Base-by-base conservation (phyloP, 2,797 vertebrate species). In the Sardinella longiceps region DNA sequence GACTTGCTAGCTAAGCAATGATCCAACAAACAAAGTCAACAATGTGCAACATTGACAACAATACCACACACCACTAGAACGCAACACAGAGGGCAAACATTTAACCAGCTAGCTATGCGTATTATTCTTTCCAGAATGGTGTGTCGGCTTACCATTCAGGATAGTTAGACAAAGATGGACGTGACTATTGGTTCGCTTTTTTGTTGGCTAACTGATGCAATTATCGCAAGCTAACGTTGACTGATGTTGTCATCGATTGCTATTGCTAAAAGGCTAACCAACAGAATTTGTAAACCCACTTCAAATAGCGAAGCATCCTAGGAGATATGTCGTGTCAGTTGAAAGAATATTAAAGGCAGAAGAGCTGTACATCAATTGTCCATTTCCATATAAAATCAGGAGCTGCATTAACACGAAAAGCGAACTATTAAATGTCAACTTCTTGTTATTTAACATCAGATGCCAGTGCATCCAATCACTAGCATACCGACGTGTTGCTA, bases 101-200 rank as follows among this genome's bases (percentile, higher is more conserved):
- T 77, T 39, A 43, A 77, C 66, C 15, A 77, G 70, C 70, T 39
- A 39, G 70, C 70, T 77, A 23, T 39, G 33, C 33, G 37, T 43
- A 43, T 77, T 43, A 39, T 77, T 43, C 70, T 77, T 77, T 77
- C 70, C 33, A 77, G 70, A 77, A 77, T 77, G 70, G 63, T 77
- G 18, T 77, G 43, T 37, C 18, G 33, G 70, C 37, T 77, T 18
- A 77, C 70, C 70, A 77, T 77, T 77, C 70, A 77, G 37, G 37
- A 37, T 77, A 43, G 70, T 77, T 77, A 77, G 25, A 77, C 70
- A 77, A 77, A 77, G 70, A 77, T 77, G 70, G 70, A 77, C 70
- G 70, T 77, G 70, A 77, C 70, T 43, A 33, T 77, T 77, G 37
- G 18, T 77, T 37, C 43, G 37, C 70, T 77, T 77, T 77, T 43